Conservation (phyloP, 2,888 invertebrate species). For the Brachynemurus nebulosus region DNA sequence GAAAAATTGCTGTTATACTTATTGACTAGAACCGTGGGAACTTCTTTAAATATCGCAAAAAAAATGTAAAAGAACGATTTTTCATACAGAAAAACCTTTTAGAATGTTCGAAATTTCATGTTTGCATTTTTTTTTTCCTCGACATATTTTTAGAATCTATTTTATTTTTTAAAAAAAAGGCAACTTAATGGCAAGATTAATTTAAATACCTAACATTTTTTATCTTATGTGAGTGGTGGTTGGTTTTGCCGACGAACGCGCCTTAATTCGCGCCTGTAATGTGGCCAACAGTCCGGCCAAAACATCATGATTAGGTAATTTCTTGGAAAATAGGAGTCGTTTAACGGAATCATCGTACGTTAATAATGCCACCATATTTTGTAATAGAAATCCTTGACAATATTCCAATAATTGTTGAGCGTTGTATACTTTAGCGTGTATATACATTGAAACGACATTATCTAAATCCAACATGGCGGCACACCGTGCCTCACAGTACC, state of each 20-base stretch:
- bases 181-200: no score
- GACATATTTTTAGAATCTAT: no score
- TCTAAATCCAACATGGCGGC: slow-evolving; percentile 73
- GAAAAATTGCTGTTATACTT: no score
- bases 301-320: slow-evolving; percentile 80
- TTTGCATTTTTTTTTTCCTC: no score
- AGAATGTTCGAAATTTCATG: no score
- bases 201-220: no score
- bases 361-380: slow-evolving; percentile 87
- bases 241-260: slow-evolving; percentile 30
- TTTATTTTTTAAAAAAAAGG: no score
- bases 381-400: slow-evolving; percentile 79
- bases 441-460: slow-evolving; percentile 84
- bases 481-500: slow-evolving; percentile 76
- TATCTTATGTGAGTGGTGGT: slow-evolving; percentile 14
- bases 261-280: slow-evolving; percentile 67
- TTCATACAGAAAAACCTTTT: no score
- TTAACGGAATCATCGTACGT: slow-evolving; percentile 86
- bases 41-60: no score
- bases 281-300: slow-evolving; percentile 66
- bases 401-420: slow-evolving; percentile 76
- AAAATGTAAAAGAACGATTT: no score
- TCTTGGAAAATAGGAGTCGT: slow-evolving; percentile 73
- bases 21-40: no score
- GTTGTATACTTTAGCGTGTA: slow-evolving; percentile 86